Evolutionary conservation across 2,888 invertebrate species (phyloP).

Genomic region (Cabera pusaria): DNA sequence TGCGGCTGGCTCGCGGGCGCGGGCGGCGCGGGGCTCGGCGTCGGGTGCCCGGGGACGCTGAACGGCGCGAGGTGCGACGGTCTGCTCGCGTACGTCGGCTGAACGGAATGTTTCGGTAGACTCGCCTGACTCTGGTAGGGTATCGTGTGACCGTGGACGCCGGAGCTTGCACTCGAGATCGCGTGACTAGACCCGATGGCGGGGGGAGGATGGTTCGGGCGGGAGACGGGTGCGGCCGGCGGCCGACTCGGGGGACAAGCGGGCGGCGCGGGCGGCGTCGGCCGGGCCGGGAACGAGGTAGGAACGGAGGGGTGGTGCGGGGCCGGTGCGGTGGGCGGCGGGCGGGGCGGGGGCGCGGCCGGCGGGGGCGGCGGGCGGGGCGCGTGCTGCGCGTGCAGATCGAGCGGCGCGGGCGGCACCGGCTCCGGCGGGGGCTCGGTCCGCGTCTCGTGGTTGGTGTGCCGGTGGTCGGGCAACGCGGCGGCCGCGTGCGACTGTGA

Average conservation of each 20-base stretch:
- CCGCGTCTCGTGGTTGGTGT: constrained; percentile 83
- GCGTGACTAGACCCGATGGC: constrained; percentile 80
- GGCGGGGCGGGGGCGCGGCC: constrained; percentile 55
- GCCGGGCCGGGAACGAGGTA: constrained; percentile 57
- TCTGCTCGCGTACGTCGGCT: constrained; percentile 63
- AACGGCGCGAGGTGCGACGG: constrained; percentile 71
- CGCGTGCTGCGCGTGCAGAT: constrained; percentile 65
- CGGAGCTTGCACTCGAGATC: constrained; percentile 74
- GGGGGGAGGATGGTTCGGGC: constrained; percentile 68
- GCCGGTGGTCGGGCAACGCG: constrained; percentile 75
- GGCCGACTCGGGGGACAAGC: constrained; percentile 74
- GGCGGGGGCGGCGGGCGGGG: constrained; percentile 66
- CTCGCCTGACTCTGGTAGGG: constrained; percentile 74
- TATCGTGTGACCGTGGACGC: constrained; percentile 71
- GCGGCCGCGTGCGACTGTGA: constrained; percentile 76
- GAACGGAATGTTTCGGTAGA: constrained; percentile 79
- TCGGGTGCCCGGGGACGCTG: constrained; percentile 69
- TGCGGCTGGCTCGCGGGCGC: constrained; percentile 47
- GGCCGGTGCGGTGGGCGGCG: constrained; percentile 48
- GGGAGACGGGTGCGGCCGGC: constrained; percentile 62
- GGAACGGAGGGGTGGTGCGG: constrained; percentile 72
- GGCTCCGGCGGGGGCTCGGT: constrained; percentile 61
- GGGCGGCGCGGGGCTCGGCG: constrained; percentile 77
- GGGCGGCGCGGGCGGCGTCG: constrained; percentile 58
- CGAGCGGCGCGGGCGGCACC: constrained; percentile 62